Percentiles rank a stretch among this genome's conserved stretches.
Evolutionary conservation across 1,140 invertebrate genomes (phyloP).

Genomic region (Cydia amplana): DNA sequence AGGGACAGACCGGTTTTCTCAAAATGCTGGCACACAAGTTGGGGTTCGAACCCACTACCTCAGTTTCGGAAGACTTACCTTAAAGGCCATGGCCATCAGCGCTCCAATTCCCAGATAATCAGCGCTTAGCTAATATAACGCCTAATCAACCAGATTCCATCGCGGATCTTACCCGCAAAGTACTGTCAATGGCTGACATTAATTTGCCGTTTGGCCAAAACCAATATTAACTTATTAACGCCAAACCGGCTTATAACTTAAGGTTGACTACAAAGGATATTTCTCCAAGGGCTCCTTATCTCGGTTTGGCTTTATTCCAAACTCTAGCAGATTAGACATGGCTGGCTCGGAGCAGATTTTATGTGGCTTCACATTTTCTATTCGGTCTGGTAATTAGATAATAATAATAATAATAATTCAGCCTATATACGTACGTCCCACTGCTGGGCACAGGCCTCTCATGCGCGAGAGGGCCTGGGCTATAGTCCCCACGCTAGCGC

Average conservation of each 20-base stretch:
- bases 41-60: too few species aligned
- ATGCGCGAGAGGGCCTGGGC: too few species aligned
- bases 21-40: too few species aligned
- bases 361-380: conserved; percentile 13
- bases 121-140: neutral
- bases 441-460: too few species aligned
- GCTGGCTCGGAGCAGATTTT: conserved; percentile 13
- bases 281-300: conserved; percentile 19
- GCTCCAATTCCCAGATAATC: too few species aligned
- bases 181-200: conserved; percentile 13
- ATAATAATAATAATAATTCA: too few species aligned
- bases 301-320: conserved; percentile 26
- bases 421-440: too few species aligned
- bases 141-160: neutral
- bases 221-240: conserved; percentile 31
- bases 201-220: conserved; percentile 27
- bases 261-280: conserved; percentile 31
- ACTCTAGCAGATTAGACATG: conserved; percentile 23
- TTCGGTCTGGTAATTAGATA: conserved; percentile 1
- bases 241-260: conserved; percentile 28
- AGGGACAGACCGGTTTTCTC: too few species aligned
- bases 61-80: too few species aligned
- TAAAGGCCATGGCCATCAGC: too few species aligned
- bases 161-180: neutral
- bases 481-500: too few species aligned